Base-by-base conservation (phyloP, 2,113 vertebrate species). In the Chitala chitala region DNA sequence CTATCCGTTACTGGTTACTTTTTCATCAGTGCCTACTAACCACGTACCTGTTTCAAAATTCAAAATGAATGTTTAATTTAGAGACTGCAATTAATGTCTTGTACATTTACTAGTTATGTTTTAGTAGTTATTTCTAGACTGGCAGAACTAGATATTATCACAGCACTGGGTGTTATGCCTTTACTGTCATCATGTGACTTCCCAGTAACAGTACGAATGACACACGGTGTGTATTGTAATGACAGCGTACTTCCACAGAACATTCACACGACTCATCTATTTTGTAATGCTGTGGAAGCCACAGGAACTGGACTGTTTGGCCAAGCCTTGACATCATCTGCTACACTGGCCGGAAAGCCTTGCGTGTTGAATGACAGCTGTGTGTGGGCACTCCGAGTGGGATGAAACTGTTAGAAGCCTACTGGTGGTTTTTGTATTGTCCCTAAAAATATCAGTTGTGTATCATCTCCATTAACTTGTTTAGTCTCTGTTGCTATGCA, bases 151-250 rank as follows among this genome's bases (percentile, higher is more conserved):
- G 6, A 38, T 63, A 33, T 36, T 38, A 7, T n/a, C 10, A n/a
- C 33, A 13, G 5, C 1, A 7, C 7, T 4, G 4, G 33, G 33
- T 36, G 15, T 33, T 63, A 15, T 63, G 29, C 13, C 1, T 38
- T 63, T 1, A 5, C 59, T 36, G 33, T 63, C 59, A 38, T 17
- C 10, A 33, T 38, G 31, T 63, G 33, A 4, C 20, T 5, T 63
- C 59, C 38, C 33, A 63, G 59, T 38, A n/a, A n/a, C n/a, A n/a
- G 31, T 38, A 63, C 38, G 38, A 63, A 63, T 63, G 33, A 63
- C 31, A 63, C 38, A 63, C 38, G 59, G 59, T 36, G 31, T n/a
- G 2, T 8, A 1, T 63, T 63, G 46, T 44, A 40, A 46, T 10
- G 12, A 3, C 8, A n/a, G 63, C 1, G 9, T 42, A 26, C 10